These are phyloP conservation scores for Tympanuchus pallidicinctus DNA, from an alignment of 2,113 vertebrate species.

Conservation along the genomic window DNA sequence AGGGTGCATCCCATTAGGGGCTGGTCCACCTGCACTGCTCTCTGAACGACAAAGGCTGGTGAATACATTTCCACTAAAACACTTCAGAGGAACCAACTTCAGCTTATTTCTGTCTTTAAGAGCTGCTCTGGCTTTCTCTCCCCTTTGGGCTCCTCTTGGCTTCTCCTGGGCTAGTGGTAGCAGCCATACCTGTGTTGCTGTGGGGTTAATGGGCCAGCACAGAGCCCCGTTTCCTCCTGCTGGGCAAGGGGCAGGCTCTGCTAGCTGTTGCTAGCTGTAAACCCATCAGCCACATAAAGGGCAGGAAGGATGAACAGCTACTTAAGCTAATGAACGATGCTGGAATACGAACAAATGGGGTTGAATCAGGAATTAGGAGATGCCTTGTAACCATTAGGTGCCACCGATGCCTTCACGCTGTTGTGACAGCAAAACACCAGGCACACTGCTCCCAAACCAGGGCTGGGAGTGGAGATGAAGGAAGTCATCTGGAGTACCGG, in stretches of 20 bases:
- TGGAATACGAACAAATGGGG: constrained; percentile 10
- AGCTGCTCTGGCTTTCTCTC: not conserved
- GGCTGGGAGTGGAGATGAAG: not conserved
- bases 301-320: constrained; percentile 37
- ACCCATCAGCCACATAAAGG: constrained; percentile 27
- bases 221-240: not conserved
- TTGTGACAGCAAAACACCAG: not conserved
- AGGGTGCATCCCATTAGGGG: not conserved
- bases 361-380: constrained; percentile 14
- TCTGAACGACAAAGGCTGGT: not conserved
- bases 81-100: not conserved
- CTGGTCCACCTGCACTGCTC: not conserved
- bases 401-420: not conserved
- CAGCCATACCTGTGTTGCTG: rapidly evolving
- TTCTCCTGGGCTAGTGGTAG: not conserved
- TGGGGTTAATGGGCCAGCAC: constrained; percentile 33
- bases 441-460: rapidly evolving
- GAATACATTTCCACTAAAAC: not conserved
- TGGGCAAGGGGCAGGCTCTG: not conserved
- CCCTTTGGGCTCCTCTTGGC: not conserved
- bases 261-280: constrained; percentile 33
- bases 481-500: not conserved
- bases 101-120: not conserved
- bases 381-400: not conserved
- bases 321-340: not conserved